Percentiles rank a stretch among this genome's conserved stretches.
Evolutionary conservation across 2,797 vertebrate species (phyloP).

Genomic region (Pangasius macronema): DNA sequence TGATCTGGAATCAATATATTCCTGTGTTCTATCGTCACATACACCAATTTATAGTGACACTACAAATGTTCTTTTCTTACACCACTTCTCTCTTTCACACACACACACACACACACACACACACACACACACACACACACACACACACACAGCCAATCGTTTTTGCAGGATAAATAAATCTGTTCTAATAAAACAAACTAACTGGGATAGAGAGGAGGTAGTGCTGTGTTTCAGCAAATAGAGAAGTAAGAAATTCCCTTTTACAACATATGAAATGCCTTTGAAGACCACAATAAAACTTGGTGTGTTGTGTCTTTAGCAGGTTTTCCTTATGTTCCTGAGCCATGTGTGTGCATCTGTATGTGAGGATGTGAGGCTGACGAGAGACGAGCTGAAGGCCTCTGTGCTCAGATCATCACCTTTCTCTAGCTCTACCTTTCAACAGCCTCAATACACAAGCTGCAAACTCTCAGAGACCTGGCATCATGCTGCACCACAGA

Average conservation of each 20-base stretch:
- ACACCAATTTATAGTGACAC: constrained; percentile 73
- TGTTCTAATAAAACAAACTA: constrained; percentile 44
- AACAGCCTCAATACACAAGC: constrained; percentile 73
- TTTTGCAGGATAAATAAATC: constrained; percentile 51
- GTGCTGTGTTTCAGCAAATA: constrained; percentile 40
- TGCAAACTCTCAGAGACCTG: constrained; percentile 74
- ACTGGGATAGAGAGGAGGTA: constrained; percentile 27
- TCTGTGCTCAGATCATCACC: constrained; percentile 69
- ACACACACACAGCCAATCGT: constrained; percentile 24
- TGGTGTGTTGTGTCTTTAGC: constrained; percentile 29
- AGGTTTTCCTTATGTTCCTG: constrained; percentile 37
- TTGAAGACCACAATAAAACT: constrained; percentile 23
- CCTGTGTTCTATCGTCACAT: constrained; percentile 74
- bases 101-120: constrained; percentile 10
- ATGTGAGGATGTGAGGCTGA: constrained; percentile 37
- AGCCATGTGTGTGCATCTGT: constrained; percentile 31
- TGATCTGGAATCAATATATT: constrained; percentile 73
- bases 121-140: not conserved
- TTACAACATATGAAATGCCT: constrained; percentile 45
- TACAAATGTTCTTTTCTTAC: constrained; percentile 66
- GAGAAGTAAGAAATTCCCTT: constrained; percentile 19
- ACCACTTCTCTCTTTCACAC: constrained; percentile 43
- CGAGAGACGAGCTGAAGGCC: constrained; percentile 31
- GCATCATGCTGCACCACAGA: constrained; percentile 58
- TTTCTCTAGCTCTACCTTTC: constrained; percentile 72